A percentile compares a stretch with the other conserved stretches of the same genome.
Conservation (phyloP, 2,797 vertebrate genomes). For the Catostomus latipinnis region DNA sequence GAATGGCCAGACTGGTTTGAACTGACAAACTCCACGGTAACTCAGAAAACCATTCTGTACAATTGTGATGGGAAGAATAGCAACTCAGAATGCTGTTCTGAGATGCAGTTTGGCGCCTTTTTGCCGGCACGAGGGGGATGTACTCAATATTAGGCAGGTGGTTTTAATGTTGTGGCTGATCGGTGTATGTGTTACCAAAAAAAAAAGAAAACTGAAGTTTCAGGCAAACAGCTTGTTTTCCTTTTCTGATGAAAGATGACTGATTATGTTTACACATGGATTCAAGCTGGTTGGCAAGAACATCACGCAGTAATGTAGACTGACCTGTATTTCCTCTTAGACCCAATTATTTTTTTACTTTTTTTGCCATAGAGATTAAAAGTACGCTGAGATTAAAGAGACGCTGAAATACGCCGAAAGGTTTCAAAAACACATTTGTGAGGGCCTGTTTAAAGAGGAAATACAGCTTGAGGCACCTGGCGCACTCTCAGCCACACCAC, state of each 20-base stretch:
- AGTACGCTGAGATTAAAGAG: neutral
- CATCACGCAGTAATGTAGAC: conserved; percentile 75
- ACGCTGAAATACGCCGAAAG: neutral
- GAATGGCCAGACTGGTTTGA: too few relatives aligned
- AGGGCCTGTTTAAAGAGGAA: conserved; percentile 60
- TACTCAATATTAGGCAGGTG: too few relatives aligned
- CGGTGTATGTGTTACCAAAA: neutral
- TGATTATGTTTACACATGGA: neutral
- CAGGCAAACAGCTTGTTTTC: conserved; percentile 29
- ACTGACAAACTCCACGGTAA: too few relatives aligned
- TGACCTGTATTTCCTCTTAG: conserved; percentile 76
- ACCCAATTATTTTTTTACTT: neutral
- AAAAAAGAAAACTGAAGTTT: conserved; percentile 1
- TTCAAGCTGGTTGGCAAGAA: conserved; percentile 67
- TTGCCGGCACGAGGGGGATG: too few relatives aligned
- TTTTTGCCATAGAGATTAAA: neutral
- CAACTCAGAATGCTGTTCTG: too few relatives aligned
- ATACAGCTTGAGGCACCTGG: conserved; percentile 75
- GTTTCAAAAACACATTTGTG: conserved; percentile 25
- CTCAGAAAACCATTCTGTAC: too few relatives aligned
- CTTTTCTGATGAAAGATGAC: neutral
- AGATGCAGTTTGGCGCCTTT: too few relatives aligned
- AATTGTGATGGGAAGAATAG: too few relatives aligned
- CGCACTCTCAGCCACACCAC: conserved; percentile 89
- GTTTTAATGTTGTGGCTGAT: too few relatives aligned